Evolutionary conservation across 2,888 invertebrate genomes (phyloP), one percentile per base, ranked within the genome.

Genomic region (Neria commutata): DNA sequence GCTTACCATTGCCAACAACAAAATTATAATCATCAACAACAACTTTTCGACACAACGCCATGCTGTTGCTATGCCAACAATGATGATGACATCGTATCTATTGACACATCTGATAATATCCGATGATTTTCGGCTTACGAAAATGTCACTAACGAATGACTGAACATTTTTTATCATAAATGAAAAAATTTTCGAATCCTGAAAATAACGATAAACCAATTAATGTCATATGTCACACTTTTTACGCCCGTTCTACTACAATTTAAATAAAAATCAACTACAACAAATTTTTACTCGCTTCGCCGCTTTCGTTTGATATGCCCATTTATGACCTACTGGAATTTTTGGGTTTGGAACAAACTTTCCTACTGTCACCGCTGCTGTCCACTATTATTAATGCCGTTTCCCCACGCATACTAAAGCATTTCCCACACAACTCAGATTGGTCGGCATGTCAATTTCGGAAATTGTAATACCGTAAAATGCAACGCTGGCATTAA

Each of bases 51-150:
- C 64, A 65, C 56, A 61, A 65, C 62, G 61, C 56, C 60, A 65
- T 69, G 63, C 72, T 75, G 68, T 62, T 66, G 72, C 65, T 63
- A 64, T 74, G 74, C 65, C 64, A 66, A 71, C 68, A 64, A 78
- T 79, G 79, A 79, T 80, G 79, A 79, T 79, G 79, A 79, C 79
- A 76, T 80, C 78, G 79, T 76, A 80, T 77, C 70, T 79, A 67
- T 66, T 79, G 66, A 80, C 80, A 69, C 74, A 76, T 76, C 79
- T 79, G 75, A 77, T 79, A 67, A 79, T 79, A 75, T 72, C 79
- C 77, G 79, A 79, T 71, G 80, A 79, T 69, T 80, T 80, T 80
- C 79, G 79, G 74, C 80, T 80, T 74, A 70, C 71, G 67, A 75
- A 75, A 73, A 75, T 75, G 72, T 71, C 72, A 65, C 67, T 76